Base-by-base conservation (phyloP, 2,888 invertebrate species). In the Thereva nobilitata region DNA sequence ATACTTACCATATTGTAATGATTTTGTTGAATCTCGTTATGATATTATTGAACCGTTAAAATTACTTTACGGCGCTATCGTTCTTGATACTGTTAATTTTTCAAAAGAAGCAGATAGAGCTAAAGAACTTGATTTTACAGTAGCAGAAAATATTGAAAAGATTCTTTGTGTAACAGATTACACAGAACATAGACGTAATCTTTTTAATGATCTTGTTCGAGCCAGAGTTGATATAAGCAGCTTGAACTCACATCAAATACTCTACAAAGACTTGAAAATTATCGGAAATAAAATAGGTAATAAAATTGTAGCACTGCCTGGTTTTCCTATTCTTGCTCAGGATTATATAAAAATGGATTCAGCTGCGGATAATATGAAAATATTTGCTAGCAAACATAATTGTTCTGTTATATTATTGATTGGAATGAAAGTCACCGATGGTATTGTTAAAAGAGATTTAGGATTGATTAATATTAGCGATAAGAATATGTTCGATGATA, bases 51-150 rank as follows among this genome's bases (percentile, higher is more conserved):
- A 71, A 5, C 55, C 72, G 34, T 50, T 74, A 1, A 67, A 70
- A n/a, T 47, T 77, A 12, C 67, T 80, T 5, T 74, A 78, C 50
- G 76, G 76, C 42, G 86, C 91, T 0, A 93, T 95, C 69, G 78
- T 94, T 53, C 80, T 91, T 72, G 95, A 95, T 76, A 93, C 94
- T 0, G 86, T 89, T 0, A 93, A 91, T 75, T 87, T 93, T 72
- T 87, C 87, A 0, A 82, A 83, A 41, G 83, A 85, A 34, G 87
- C 89, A 0, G 86, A 87, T 55, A 87, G 89, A 71, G 87, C 86
- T 0, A 91, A 88, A 0, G 80, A 84, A 0, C 83, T 86, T 54
- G 95, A 95, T 75, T 74, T 84, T 8, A 80, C 85, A 59, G 83
- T 89, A 2, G 82, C 86, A 0, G 70, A 76, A 2, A 80, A 82